These are phyloP conservation scores for Acanthopagrus latus DNA, from an alignment of 2,797 vertebrate species.

Conservation along the genomic window DNA sequence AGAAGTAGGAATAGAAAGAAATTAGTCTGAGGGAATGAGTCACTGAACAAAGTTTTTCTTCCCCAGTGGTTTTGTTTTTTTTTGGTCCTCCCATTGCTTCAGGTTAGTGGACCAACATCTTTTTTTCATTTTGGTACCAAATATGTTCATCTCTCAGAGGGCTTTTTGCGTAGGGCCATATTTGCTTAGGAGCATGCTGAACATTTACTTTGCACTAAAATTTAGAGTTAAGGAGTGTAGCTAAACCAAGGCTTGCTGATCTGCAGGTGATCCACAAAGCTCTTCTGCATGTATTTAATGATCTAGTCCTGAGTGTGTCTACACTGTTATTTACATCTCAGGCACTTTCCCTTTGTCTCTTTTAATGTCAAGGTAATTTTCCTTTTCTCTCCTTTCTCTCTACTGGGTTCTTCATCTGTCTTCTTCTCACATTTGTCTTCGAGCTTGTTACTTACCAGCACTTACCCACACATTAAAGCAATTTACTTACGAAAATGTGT, in stretches of 20 bases:
- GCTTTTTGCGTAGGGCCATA: constrained; percentile 44
- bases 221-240: constrained; percentile 34
- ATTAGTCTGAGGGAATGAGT: constrained; percentile 22
- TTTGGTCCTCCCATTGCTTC: constrained; percentile 31
- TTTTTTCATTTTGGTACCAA: constrained; percentile 44
- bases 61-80: constrained; percentile 4
- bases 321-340: constrained; percentile 25
- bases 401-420: background rate
- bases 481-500: background rate
- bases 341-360: constrained; percentile 16
- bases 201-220: constrained; percentile 54
- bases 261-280: constrained; percentile 20
- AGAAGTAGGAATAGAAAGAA: constrained; percentile 23
- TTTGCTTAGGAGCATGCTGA: constrained; percentile 50
- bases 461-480: constrained; percentile 4
- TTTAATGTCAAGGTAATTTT: constrained; percentile 36
- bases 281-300: constrained; percentile 28
- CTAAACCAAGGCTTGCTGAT: constrained; percentile 31
- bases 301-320: constrained; percentile 25
- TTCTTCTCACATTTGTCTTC: constrained; percentile 4
- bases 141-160: constrained; percentile 50
- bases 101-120: constrained; percentile 45
- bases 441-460: constrained; percentile 15
- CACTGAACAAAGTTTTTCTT: constrained; percentile 17
- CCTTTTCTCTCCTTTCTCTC: constrained; percentile 8